These are phyloP conservation scores for Lepidurus apus DNA, from an alignment of 1,140 invertebrate species.

Conservation along the genomic window DNA sequence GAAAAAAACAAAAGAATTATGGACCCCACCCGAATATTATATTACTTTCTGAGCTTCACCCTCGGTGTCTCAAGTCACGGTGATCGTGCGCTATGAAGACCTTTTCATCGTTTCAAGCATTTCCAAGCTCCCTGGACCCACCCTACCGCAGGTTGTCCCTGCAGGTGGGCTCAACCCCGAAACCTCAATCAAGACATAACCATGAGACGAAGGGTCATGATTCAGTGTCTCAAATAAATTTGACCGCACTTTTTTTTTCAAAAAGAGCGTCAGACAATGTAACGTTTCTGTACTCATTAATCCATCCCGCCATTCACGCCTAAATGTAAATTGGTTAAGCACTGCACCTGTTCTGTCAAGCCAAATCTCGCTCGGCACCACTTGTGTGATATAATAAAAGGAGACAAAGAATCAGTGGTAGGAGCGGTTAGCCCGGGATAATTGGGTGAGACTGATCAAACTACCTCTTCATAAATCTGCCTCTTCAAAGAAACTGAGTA, in stretches of 20 bases:
- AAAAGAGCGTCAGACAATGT: neutral
- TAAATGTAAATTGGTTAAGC: neutral
- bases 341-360: neutral
- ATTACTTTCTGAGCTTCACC: neutral
- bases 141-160: constrained; percentile 8
- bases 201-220: neutral
- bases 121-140: constrained; percentile 3
- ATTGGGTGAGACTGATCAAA: constrained; percentile 13
- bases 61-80: neutral
- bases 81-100: constrained; percentile 1
- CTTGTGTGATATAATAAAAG: neutral
- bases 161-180: constrained; percentile 9
- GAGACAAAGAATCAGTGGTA: neutral
- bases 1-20: neutral
- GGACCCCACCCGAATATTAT: neutral
- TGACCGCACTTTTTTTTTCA: neutral
- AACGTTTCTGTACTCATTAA: too few relatives aligned
- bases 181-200: constrained; percentile 19
- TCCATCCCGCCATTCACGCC: too few relatives aligned
- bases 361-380: neutral
- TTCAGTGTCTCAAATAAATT: neutral
- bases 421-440: neutral
- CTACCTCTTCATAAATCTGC: constrained; percentile 5
- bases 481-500: constrained; percentile 18
- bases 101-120: constrained; percentile 4